Conservation (phyloP, 2,797 vertebrate genomes). For the Bufotes viridis region DNA sequence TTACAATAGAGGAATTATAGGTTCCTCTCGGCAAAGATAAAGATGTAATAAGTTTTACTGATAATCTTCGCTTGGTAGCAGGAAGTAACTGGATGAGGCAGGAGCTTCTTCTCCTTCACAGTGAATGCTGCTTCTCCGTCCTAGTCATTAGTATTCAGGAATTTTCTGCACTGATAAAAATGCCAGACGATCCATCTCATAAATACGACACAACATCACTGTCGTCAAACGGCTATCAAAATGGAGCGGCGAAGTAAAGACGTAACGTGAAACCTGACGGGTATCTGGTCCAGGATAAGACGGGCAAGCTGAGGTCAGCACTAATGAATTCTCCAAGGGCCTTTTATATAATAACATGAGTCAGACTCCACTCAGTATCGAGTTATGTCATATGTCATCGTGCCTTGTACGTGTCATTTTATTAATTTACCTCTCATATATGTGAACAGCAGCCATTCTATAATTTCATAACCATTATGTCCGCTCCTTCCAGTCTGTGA, state of each 20-base stretch:
- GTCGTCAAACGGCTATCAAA: conserved; percentile 27
- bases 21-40: conserved; percentile 33
- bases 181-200: conserved; percentile 20
- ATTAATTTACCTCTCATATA: no score
- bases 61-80: conserved; percentile 16
- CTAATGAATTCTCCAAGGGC: neutral
- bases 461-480: neutral
- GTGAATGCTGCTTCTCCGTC: conserved; percentile 43
- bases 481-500: no score
- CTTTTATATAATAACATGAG: no score
- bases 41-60: conserved; percentile 49
- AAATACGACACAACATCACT: conserved; percentile 40
- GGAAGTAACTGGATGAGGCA: conserved; percentile 21
- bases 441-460: neutral
- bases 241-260: conserved; percentile 10
- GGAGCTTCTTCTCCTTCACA: neutral
- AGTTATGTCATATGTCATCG: no score
- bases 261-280: neutral
- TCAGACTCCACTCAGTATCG: no score
- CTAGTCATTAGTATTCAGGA: conserved; percentile 56
- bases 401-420: no score
- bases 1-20: conserved; percentile 42
- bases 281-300: conserved; percentile 13
- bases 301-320: conserved; percentile 17
- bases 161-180: conserved; percentile 54